These are phyloP conservation scores for Strigamia maritima DNA, from an alignment of 2,888 invertebrate genomes.

Conservation along the genomic window DNA sequence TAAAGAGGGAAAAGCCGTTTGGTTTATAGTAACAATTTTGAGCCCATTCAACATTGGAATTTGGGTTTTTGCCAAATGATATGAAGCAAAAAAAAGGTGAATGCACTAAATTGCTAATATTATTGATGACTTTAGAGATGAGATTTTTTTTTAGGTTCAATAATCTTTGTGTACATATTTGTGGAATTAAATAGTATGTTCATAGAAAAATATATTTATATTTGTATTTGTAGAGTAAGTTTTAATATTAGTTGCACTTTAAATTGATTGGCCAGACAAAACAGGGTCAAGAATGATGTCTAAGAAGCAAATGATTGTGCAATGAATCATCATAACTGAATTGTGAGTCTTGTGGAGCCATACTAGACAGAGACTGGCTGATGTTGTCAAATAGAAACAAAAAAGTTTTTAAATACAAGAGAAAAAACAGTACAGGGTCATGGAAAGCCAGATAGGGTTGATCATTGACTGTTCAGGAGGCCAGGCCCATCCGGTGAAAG, in stretches of 20 bases:
- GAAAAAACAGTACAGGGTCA: constrained; percentile 7
- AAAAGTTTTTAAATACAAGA: background rate
- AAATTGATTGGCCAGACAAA: constrained; percentile 25
- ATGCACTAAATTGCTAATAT: constrained; percentile 18
- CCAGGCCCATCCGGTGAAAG: constrained; percentile 26
- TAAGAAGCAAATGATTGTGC: constrained; percentile 19
- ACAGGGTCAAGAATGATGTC: constrained; percentile 32
- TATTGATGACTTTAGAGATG: background rate
- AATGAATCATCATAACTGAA: constrained; percentile 13
- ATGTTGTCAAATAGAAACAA: constrained; percentile 25
- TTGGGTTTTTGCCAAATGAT: constrained; percentile 25
- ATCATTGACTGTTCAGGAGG: constrained; percentile 30
- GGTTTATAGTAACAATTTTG: background rate
- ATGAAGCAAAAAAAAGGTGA: constrained; percentile 10
- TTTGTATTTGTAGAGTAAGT: background rate
- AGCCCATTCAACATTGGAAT: constrained; percentile 32
- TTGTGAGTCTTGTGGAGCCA: background rate
- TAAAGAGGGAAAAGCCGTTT: background rate
- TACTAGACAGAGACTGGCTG: background rate
- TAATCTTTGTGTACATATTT: background rate
- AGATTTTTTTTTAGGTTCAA: background rate
- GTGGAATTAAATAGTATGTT: background rate
- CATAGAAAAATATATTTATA: background rate
- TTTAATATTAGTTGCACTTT: background rate
- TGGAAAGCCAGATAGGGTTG: constrained; percentile 28